Evolutionary conservation across 2,888 invertebrate genomes (phyloP).

Genomic region (Steinernema hermaphroditum): DNA sequence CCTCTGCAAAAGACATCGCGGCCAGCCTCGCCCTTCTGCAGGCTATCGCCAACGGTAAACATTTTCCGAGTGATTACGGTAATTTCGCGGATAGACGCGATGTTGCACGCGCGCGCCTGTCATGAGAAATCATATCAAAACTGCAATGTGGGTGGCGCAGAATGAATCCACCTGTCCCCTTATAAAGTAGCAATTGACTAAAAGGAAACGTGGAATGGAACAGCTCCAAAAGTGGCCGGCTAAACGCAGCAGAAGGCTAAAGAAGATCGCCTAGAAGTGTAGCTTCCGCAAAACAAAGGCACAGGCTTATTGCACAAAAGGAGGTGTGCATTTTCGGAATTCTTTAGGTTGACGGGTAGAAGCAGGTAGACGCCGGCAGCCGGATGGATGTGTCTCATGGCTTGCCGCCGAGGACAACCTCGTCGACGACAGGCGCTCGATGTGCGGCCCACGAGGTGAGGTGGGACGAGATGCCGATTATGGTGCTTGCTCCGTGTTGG

Average conservation of each 20-base stretch:
- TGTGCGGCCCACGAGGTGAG: neutral
- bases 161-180: neutral
- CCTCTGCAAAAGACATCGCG: neutral
- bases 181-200: neutral
- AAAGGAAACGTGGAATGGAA: neutral
- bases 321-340: neutral
- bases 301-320: neutral
- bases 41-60: neutral
- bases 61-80: neutral
- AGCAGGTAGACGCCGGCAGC: slow-evolving; percentile 24
- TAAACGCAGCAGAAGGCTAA: neutral
- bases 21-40: slow-evolving; percentile 5
- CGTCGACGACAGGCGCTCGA: slow-evolving; percentile 20
- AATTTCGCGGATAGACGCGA: slow-evolving; percentile 2
- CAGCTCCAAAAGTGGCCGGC: neutral
- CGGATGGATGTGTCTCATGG: slow-evolving; percentile 20
- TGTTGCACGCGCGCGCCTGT: neutral
- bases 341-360: neutral
- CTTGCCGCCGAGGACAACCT: slow-evolving; percentile 19
- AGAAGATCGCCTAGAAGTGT: neutral
- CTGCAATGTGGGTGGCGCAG: neutral
- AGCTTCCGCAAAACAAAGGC: neutral
- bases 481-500: slow-evolving; percentile 13
- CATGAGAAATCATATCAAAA: slow-evolving; percentile 7
- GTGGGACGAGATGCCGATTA: slow-evolving; percentile 25